These are phyloP conservation scores for Pachypanchax playfairii DNA, from an alignment of 2,113 vertebrate species.

Conservation along the genomic window DNA sequence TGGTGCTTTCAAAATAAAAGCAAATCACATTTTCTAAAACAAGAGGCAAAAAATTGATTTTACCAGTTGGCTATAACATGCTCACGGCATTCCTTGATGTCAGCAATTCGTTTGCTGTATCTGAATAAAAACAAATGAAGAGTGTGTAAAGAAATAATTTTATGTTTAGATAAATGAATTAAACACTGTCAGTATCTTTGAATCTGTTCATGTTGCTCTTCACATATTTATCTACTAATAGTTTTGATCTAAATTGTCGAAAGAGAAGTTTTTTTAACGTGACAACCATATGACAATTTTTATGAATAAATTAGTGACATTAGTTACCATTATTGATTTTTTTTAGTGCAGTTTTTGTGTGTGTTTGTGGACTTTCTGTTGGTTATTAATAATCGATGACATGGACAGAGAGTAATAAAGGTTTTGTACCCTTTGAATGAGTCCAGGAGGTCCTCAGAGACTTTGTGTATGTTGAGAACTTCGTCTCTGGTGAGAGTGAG, in stretches of 20 bases:
- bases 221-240: background rate
- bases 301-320: too few relatives aligned
- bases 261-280: too few relatives aligned
- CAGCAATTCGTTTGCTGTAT: conserved; percentile 86
- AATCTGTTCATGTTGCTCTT: background rate
- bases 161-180: background rate
- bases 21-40: background rate
- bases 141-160: accelerated
- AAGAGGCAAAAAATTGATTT: conserved; percentile 9
- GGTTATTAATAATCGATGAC: background rate
- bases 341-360: too few relatives aligned
- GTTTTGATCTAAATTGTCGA: background rate
- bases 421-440: conserved; percentile 85
- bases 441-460: conserved; percentile 86
- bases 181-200: background rate
- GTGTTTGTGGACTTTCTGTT: background rate
- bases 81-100: conserved; percentile 92
- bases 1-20: conserved; percentile 6
- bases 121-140: conserved; percentile 60
- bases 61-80: conserved; percentile 82
- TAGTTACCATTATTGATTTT: too few relatives aligned
- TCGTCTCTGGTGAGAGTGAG: conserved; percentile 89
- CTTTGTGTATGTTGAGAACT: conserved; percentile 86
- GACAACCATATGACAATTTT: too few relatives aligned
- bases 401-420: background rate